These are phyloP conservation scores for Urocolius indicus DNA, from an alignment of 2,113 vertebrate genomes.

Conservation along the genomic window DNA sequence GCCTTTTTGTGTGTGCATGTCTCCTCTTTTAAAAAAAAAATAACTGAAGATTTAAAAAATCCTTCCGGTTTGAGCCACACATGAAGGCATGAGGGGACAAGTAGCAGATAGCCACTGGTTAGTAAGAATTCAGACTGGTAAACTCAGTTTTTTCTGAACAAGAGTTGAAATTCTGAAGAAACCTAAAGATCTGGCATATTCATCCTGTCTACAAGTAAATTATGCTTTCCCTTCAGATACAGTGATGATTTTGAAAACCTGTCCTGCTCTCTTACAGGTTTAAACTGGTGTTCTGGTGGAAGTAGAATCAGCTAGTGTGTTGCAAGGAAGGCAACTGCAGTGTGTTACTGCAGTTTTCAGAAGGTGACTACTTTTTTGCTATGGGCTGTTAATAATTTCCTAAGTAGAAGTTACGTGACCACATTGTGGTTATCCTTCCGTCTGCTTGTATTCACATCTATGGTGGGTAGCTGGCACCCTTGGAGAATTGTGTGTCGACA, in stretches of 20 bases:
- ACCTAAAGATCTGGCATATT: not conserved
- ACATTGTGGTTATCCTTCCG: not conserved
- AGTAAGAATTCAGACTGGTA: not conserved
- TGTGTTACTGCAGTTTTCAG: not conserved
- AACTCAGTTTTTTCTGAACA: not conserved
- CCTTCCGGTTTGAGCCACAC: not conserved
- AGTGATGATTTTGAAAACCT: not conserved
- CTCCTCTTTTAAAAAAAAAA: not conserved
- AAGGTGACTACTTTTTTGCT: not conserved
- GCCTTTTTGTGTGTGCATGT: not conserved
- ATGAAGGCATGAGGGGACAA: fast-evolving
- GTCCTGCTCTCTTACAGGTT: not conserved
- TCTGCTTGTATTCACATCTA: not conserved
- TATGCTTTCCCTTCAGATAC: not conserved
- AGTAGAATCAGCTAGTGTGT: not conserved
- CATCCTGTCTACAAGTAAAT: not conserved
- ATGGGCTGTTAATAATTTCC: not conserved
- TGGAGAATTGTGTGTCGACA: not conserved
- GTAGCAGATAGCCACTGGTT: not conserved
- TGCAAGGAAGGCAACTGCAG: not conserved
- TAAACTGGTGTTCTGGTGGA: not conserved
- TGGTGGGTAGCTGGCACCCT: not conserved
- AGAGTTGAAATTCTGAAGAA: not conserved
- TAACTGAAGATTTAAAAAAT: not conserved
- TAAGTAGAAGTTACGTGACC: not conserved